Evolutionary conservation across 2,797 vertebrate species (phyloP), one percentile per base, ranked within the genome.

Genomic region (Poecilia picta): DNA sequence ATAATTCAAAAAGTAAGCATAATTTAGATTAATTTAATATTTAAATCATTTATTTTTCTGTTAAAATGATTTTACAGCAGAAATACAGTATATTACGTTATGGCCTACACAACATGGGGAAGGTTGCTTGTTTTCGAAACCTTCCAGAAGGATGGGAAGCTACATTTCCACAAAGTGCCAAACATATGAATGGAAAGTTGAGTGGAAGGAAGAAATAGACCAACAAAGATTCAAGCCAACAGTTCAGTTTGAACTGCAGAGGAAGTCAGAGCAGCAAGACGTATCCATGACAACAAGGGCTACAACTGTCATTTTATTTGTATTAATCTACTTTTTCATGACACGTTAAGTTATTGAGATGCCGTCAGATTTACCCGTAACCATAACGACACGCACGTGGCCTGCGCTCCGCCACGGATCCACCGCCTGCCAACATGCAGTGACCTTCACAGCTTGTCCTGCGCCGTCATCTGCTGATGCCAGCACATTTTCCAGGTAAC

Each of bases 401-500:
- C 74, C 53, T 51, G 51, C 53, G 55, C 57, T 81, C 78, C 31
- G 59, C 83, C 81, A 82, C 57, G 59, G 80, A 81, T 71, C 74
- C 78, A 23, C 59, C 15, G 53, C 51, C 74, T 89, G 84, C 74
- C 79, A 73, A 79, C 76, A n/a, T 82, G 84, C 86, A 78, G 7
- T 86, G 90, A 94, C 93, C 93, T 94, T 94, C 90, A 91, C 74
- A 73, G 18, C 55, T 82, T 77, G 89, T 89, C 91, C 89, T 84
- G 66, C 77, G 87, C 72, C 25, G 36, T 90, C 83, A 84, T 89
- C 81, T 89, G 90, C 88, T 88, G 89, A 92, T 83, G 85, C 81
- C 5, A 15, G 45, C 74, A 74, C 62, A 88, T 91, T 85, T 87
- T 73, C 71, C 87, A 93, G 85, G 90, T 93, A 89, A 90, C 77